Percentiles rank a stretch among this genome's conserved stretches.
phyloP scores from a whole-genome alignment of 2,888 invertebrate species.

The Chalcosyrphus nemorum region DNA sequence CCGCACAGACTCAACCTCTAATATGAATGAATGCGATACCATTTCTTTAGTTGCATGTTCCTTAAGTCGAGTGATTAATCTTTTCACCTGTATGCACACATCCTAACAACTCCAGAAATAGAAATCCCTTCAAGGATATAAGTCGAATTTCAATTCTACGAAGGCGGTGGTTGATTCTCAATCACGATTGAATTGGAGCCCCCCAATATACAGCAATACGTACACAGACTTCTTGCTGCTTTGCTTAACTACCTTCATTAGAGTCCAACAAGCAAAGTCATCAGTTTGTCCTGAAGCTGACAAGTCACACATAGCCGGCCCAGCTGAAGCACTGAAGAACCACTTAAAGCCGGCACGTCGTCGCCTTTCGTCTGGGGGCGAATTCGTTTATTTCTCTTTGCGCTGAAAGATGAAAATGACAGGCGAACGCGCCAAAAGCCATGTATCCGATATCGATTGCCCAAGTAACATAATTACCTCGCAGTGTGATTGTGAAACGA shows the following conservation, averaged over 20 bases:
- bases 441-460: conserved; percentile 72
- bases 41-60: conserved; percentile 64
- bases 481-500: conserved; percentile 67
- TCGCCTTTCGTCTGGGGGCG: conserved; percentile 28
- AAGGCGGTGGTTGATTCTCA: conserved; percentile 42
- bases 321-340: not conserved
- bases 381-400: not conserved
- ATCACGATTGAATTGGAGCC: conserved; percentile 69
- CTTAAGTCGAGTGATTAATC: conserved; percentile 60
- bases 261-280: conserved; percentile 67
- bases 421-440: conserved; percentile 70
- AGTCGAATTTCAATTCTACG: conserved; percentile 28
- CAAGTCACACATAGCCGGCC: conserved; percentile 40
- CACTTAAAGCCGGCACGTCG: conserved; percentile 27
- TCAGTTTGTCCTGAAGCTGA: conserved; percentile 63
- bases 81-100: conserved; percentile 43
- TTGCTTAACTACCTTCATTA: conserved; percentile 71
- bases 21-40: conserved; percentile 33
- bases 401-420: conserved; percentile 67
- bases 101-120: conserved; percentile 25
- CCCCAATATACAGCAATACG: conserved; percentile 26
- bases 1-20: not conserved
- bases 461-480: conserved; percentile 73
- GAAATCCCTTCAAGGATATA: conserved; percentile 25
- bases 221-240: conserved; percentile 51